These are phyloP conservation scores for Drosophila sulfurigaster DNA, from an alignment of 1,140 invertebrate species.

Conservation along the genomic window DNA sequence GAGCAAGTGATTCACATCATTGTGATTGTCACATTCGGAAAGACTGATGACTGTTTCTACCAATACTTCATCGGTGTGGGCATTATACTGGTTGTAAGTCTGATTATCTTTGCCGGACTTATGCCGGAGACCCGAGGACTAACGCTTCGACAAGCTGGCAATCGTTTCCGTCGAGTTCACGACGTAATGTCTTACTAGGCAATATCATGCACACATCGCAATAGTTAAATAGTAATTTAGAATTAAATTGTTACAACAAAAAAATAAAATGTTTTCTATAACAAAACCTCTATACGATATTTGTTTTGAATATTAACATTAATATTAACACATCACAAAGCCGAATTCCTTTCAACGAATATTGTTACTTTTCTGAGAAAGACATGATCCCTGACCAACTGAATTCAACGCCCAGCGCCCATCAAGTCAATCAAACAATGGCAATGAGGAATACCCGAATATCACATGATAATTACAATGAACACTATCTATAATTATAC, in stretches of 20 bases:
- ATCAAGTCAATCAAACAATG: neutral
- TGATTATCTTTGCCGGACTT: constrained; percentile 25
- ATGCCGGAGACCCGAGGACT: constrained; percentile 53
- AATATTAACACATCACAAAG: too few species aligned
- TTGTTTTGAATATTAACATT: too few species aligned
- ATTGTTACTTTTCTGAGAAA: too few species aligned
- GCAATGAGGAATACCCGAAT: neutral
- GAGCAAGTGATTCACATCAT: constrained; percentile 64
- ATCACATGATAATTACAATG: constrained; percentile 33
- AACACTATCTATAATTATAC: constrained; percentile 44
- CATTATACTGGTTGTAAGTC: constrained; percentile 37
- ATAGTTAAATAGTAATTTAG: neutral
- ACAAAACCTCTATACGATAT: too few species aligned
- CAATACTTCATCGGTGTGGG: constrained; percentile 48
- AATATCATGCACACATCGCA: neutral
- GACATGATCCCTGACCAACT: neutral
- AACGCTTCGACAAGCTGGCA: constrained; percentile 46
- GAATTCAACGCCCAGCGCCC: neutral
- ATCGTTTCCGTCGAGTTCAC: constrained; percentile 42
- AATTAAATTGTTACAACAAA: neutral
- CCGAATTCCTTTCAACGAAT: too few species aligned
- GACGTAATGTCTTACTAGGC: constrained; percentile 38
- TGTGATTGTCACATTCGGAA: constrained; percentile 43
- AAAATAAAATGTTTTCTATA: neutral
- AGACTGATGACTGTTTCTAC: constrained; percentile 15